Conservation (phyloP, 1,140 invertebrate genomes). For the Drosophila carrolli region DNA sequence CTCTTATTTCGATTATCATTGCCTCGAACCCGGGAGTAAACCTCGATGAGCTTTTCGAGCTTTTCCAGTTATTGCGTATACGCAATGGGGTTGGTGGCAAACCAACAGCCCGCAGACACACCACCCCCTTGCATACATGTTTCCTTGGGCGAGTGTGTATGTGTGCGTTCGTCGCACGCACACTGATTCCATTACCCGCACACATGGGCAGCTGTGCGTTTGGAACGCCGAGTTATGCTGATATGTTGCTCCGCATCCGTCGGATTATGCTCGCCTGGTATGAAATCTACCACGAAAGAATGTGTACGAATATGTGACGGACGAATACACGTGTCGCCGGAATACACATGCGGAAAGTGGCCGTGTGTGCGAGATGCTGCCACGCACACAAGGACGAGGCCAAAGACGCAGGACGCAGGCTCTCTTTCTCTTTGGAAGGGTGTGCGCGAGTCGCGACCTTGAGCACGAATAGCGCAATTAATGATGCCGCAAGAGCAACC, state of each 20-base stretch:
- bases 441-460: constrained; percentile 49
- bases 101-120: constrained; percentile 1
- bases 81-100: not conserved
- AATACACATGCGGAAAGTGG: constrained; percentile 26
- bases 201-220: constrained; percentile 37
- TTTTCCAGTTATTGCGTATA: constrained; percentile 16
- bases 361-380: constrained; percentile 50
- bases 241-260: constrained; percentile 9
- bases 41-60: constrained; percentile 34
- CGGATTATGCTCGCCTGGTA: constrained; percentile 65
- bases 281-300: constrained; percentile 81
- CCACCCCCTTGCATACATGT: constrained; percentile 4
- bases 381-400: constrained; percentile 18
- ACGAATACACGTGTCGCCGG: constrained; percentile 48
- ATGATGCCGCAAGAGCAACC: constrained; percentile 42
- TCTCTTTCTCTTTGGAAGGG: not conserved
- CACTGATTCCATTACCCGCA: constrained; percentile 47
- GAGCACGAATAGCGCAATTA: constrained; percentile 38
- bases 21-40: constrained; percentile 13
- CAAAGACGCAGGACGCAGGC: constrained; percentile 30
- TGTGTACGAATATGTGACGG: constrained; percentile 78
- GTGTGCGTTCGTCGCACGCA: constrained; percentile 33
- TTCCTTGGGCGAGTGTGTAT: not conserved
- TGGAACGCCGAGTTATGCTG: constrained; percentile 34
- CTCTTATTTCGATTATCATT: not conserved